A percentile compares a stretch with the other conserved stretches of the same genome.
These are phyloP conservation scores for Caerostris darwini DNA, from an alignment of 1,140 invertebrate genomes.

Conservation along the genomic window DNA sequence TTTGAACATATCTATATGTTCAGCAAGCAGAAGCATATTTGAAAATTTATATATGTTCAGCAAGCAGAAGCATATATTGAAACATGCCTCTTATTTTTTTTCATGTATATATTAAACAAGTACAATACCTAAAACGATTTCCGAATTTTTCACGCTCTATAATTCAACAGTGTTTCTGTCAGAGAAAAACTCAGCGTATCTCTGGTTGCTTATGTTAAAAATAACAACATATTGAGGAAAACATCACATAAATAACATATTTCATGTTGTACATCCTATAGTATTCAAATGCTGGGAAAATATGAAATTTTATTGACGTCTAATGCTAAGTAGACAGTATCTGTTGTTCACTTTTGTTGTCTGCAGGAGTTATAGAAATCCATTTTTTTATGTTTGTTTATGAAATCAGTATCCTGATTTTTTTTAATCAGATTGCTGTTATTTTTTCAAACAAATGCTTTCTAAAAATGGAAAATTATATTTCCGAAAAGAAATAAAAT, in stretches of 20 bases:
- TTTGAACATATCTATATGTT: too few relatives aligned
- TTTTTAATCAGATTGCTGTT: background rate
- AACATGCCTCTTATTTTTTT: background rate
- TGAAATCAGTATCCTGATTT: background rate
- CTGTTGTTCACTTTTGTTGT: background rate
- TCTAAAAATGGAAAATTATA: background rate
- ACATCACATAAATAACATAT: background rate
- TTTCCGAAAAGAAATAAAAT: background rate
- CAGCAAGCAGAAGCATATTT: too few relatives aligned
- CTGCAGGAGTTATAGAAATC: background rate
- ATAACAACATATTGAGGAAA: constrained; percentile 4
- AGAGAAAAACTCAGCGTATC: background rate
- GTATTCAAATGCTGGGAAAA: constrained; percentile 15
- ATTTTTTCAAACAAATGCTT: background rate
- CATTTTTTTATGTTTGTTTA: background rate
- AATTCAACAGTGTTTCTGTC: background rate
- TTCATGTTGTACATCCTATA: background rate
- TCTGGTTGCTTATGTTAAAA: background rate
- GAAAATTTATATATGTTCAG: too few relatives aligned
- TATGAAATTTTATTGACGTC: constrained; percentile 15
- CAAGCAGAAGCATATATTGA: too few relatives aligned
- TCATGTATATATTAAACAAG: background rate
- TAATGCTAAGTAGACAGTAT: background rate
- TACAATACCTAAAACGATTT: background rate
- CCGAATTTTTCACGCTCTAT: background rate